Evolutionary conservation across 1,140 invertebrate species (phyloP), one percentile per base, ranked within the genome.

Genomic region (Macrostomum lignano): DNA sequence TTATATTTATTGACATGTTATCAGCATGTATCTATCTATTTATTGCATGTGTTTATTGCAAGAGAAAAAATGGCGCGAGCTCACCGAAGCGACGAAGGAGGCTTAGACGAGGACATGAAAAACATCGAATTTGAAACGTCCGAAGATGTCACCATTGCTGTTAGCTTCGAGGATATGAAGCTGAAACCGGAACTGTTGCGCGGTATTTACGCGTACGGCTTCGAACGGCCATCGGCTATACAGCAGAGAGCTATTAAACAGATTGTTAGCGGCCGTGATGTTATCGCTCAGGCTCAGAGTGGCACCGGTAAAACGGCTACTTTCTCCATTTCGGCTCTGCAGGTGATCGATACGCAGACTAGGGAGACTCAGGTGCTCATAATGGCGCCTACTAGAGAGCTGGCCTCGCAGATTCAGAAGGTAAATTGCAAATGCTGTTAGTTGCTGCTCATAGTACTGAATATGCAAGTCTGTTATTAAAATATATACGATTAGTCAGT

Each of bases 231-330:
- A 4, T 96, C 88, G 9, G 88, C 88, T n/a, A 96, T 98, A 50
- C 88, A 98, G 47, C 88, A 96, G 51, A 66, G 88, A 52, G 75
- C 86, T 31, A 91, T 98, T 34, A 72, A 74, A 43, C 84, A 84
- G 2, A 86, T 96, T 42, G 71, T 94, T 17, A 91, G 86, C 60
- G 84, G 84, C 9, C 65, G 82, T 45, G 88, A 96, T 64, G 82
- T 94, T 1, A 96, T 96, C 52, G 84, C 84, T 9, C 86, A 96
- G 62, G 84, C 88, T 3, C 88, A 96, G 48, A 96, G 86, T 23
- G 88, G 88, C 58, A 96, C 88, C 7, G 88, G 88, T 40, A 98
- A 98, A 68, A 98, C 88, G 0, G 88, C 91, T 2, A 96, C 88
- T 28, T 96, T 96, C 55, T 84, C 84, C 0, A 88, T 96, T 48